A percentile compares a stretch with the other conserved stretches of the same genome.
Evolutionary conservation across 2,113 vertebrate genomes (phyloP).

Genomic region (Corythornis madagascariensis): DNA sequence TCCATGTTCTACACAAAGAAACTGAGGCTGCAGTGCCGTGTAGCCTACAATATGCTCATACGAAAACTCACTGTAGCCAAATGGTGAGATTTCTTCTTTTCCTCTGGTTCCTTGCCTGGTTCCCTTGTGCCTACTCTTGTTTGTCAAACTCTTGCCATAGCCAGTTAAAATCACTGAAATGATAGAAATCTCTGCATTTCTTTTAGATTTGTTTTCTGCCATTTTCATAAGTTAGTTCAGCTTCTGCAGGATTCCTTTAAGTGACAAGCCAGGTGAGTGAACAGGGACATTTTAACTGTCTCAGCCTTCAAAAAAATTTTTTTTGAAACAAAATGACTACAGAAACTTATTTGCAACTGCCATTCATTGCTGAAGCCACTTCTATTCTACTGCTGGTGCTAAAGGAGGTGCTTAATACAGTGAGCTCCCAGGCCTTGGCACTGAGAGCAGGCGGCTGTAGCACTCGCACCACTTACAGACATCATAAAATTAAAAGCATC

Average conservation of each 20-base stretch:
- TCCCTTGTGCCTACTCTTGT: not conserved
- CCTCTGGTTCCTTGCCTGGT: not conserved
- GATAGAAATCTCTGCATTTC: not conserved
- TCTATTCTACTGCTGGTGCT: not conserved
- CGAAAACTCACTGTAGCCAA: not conserved
- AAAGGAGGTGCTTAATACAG: not conserved
- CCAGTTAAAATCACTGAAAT: not conserved
- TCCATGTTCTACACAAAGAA: not conserved
- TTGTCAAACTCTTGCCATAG: not conserved
- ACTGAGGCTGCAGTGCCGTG: not conserved
- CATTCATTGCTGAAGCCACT: not conserved
- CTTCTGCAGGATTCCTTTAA: not conserved
- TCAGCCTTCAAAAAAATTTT: not conserved
- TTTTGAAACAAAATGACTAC: not conserved
- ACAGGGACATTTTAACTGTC: not conserved
- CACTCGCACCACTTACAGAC: not conserved
- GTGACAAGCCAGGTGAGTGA: not conserved
- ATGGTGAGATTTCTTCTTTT: not conserved
- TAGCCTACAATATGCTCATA: not conserved
- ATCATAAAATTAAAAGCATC: constrained; percentile 1
- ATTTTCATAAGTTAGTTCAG: not conserved
- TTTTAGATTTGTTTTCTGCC: not conserved
- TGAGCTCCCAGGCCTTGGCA: not conserved
- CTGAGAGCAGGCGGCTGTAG: not conserved
- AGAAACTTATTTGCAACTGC: not conserved